Base-by-base conservation (phyloP, 2,797 vertebrate species). In the Lagocephalus sceleratus region DNA sequence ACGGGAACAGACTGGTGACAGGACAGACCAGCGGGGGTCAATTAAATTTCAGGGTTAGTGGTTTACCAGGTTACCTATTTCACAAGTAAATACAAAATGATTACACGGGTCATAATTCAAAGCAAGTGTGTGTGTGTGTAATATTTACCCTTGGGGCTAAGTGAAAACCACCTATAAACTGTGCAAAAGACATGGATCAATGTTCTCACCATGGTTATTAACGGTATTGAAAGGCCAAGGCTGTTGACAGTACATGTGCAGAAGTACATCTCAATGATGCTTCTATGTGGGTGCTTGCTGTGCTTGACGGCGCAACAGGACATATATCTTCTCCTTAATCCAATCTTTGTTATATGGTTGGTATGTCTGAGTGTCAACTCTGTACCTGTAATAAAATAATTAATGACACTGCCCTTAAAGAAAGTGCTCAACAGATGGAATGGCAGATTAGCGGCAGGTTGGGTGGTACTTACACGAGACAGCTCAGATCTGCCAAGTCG, bases 291-390 rank as follows among this genome's bases (percentile, higher is more conserved):
- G 92, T 0, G 96, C 95, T 86, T 98, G 96, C 68, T 99, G 97
- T 67, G 97, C 96, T 83, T 98, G 97, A 81, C 94, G 93, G 76
- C 94, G 93, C 71, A 99, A 90, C 42, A 98, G 89, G 52, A 98
- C 94, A 0, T 98, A 99, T 74, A 98, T 98, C 92, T 98, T 99
- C 88, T 98, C 96, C 85, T 99, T 99, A 87, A 99, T 98, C 96
- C 97, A 99, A 88, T 99, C 96, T 94, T 99, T 98, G 89, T 98
- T 98, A 87, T 98, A 96, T 0, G 95, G 96, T 52, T 98, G 97
- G 89, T 98, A 99, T 21, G 97, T 98, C 81, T 98, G 96, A 60
- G 95, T 99, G 87, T 99, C 96, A 63, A 94, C 93, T 78, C 97
- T 94, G 87, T 98, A 99, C 80, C 97, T 99, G 76, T 35, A 68